Conservation (phyloP, 2,797 vertebrate genomes). For the Pangasius djambal region DNA sequence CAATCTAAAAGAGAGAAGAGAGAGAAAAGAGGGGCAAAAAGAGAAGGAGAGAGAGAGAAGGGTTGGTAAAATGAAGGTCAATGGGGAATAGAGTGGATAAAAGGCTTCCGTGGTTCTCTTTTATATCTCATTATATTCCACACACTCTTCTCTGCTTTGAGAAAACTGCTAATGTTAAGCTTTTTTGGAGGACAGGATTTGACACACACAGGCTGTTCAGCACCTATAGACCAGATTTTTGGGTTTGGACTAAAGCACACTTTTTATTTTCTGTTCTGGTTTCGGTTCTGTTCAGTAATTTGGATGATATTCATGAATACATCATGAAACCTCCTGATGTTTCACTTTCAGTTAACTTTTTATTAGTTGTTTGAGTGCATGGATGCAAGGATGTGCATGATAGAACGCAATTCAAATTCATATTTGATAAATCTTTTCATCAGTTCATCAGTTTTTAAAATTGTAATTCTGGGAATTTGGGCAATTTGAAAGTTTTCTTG, state of each 20-base stretch:
- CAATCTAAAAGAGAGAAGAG: neutral
- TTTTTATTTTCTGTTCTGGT: too few species aligned
- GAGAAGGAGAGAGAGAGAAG: neutral
- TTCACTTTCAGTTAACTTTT: neutral
- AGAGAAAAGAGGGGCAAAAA: neutral
- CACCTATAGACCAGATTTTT: neutral
- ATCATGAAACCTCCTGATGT: neutral
- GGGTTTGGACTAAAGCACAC: neutral
- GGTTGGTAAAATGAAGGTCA: conserved; percentile 32
- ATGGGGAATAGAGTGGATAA: conserved; percentile 39
- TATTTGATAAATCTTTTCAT: neutral
- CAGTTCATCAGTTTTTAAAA: neutral
- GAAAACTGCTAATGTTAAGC: neutral
- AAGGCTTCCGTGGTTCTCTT: conserved; percentile 20
- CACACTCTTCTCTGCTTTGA: conserved; percentile 4
- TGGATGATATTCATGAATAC: neutral
- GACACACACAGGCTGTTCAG: neutral
- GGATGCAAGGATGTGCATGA: neutral
- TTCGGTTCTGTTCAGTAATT: neutral
- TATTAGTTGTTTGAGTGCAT: neutral
- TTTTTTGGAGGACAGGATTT: neutral
- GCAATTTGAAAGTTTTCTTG: neutral
- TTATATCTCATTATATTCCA: conserved; percentile 38
- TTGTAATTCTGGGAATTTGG: neutral
- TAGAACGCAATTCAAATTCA: neutral